Conservation (phyloP, 2,797 vertebrate species). For the Meriones psammophilus region DNA sequence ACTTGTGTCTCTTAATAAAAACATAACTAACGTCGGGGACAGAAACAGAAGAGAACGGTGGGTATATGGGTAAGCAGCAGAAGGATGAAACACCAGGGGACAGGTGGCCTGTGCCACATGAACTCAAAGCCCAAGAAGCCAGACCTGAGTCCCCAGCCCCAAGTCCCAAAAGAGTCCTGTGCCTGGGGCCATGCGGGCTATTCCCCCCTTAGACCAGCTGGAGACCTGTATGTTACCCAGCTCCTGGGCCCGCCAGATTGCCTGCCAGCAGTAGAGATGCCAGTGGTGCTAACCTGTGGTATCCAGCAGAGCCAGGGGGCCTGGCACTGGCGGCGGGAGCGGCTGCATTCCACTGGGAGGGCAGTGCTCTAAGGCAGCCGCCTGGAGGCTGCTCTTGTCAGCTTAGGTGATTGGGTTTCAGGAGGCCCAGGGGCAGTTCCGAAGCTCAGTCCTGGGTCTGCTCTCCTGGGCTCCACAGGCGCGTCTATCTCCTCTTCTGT, state of each 20-base stretch:
- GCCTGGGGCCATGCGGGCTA: neutral
- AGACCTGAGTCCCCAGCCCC: neutral
- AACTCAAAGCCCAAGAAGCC: neutral
- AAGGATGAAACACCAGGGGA: too few species aligned
- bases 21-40: neutral
- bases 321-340: constrained; percentile 37
- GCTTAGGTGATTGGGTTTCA: neutral
- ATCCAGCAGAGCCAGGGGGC: constrained; percentile 77
- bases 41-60: neutral
- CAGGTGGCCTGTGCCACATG: too few species aligned
- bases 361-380: neutral
- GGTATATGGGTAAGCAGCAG: too few species aligned
- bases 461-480: neutral
- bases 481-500: neutral
- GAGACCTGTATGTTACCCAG: neutral
- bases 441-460: neutral
- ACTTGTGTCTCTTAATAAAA: neutral
- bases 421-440: neutral
- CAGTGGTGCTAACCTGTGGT: constrained; percentile 57
- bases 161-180: neutral
- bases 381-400: neutral
- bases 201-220: too few species aligned
- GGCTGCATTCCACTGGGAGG: constrained; percentile 12
- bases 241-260: neutral
- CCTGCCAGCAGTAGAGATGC: neutral